These are phyloP conservation scores for Acrocephalus scirpaceus DNA, from an alignment of 2,797 vertebrate species.

Conservation along the genomic window DNA sequence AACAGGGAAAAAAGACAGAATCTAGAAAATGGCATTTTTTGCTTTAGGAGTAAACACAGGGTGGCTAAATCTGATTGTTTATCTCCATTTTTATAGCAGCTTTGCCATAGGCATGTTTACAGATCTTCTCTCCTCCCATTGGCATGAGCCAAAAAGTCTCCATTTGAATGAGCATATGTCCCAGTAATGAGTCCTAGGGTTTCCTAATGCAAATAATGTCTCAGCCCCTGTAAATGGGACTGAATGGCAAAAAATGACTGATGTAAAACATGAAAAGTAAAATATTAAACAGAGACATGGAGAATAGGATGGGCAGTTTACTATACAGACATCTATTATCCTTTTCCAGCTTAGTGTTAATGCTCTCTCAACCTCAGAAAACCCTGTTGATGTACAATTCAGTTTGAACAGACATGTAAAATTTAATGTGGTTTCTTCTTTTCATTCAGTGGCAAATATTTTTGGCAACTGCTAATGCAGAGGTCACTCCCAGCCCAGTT, in stretches of 20 bases:
- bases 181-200: background rate
- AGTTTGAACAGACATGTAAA: background rate
- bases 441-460: background rate
- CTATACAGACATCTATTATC: background rate
- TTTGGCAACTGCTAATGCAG: background rate
- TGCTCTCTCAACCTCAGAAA: background rate
- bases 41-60: slow-evolving; percentile 82
- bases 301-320: background rate
- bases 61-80: slow-evolving; percentile 80
- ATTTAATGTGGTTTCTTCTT: slow-evolving; percentile 19
- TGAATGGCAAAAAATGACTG: background rate
- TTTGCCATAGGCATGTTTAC: slow-evolving; percentile 69
- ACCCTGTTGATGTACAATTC: background rate
- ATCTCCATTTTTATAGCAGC: slow-evolving; percentile 79
- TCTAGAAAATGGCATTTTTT: slow-evolving; percentile 79
- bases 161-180: slow-evolving; percentile 8
- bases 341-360: background rate
- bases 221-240: background rate
- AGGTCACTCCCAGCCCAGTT: background rate
- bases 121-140: slow-evolving; percentile 29
- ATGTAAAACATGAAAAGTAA: background rate
- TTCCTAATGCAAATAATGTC: background rate
- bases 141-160: background rate
- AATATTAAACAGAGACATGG: background rate
- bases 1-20: slow-evolving; percentile 69